phyloP scores from a whole-genome alignment of 2,888 invertebrate species.

The Andrena trimmerana region DNA sequence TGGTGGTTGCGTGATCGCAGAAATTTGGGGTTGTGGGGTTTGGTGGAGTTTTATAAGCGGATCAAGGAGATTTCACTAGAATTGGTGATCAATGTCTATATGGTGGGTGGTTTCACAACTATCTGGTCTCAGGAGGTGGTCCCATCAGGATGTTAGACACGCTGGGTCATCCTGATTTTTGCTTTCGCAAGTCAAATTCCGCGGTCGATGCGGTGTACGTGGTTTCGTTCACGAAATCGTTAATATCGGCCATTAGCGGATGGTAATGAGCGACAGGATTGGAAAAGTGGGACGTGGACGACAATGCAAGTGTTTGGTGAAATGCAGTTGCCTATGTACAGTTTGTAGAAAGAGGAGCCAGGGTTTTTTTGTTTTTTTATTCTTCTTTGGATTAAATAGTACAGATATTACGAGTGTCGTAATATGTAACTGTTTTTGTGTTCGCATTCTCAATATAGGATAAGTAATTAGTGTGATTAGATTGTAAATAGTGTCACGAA shows the following conservation, averaged over 20 bases:
- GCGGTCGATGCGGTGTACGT: background rate
- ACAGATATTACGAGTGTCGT: background rate
- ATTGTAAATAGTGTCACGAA: background rate
- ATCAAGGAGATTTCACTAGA: background rate
- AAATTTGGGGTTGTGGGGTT: no score
- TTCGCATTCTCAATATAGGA: background rate
- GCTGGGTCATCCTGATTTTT: background rate
- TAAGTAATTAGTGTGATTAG: background rate
- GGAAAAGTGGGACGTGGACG: conserved; percentile 11
- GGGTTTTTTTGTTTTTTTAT: background rate
- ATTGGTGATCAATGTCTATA: background rate
- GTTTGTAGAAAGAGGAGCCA: background rate
- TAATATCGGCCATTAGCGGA: background rate
- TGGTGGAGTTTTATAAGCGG: background rate
- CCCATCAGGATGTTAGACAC: conserved; percentile 10
- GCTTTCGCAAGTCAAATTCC: conserved; percentile 14
- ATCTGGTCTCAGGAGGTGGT: background rate
- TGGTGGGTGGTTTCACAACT: conserved; percentile 23
- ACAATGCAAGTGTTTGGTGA: background rate
- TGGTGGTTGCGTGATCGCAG: no score
- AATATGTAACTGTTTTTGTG: background rate
- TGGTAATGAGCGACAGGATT: background rate
- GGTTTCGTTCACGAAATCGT: background rate
- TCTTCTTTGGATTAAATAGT: background rate
- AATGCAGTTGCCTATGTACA: background rate